These are phyloP conservation scores for Nothoprocta pentlandii DNA, from an alignment of 2,113 vertebrate genomes.

Conservation along the genomic window DNA sequence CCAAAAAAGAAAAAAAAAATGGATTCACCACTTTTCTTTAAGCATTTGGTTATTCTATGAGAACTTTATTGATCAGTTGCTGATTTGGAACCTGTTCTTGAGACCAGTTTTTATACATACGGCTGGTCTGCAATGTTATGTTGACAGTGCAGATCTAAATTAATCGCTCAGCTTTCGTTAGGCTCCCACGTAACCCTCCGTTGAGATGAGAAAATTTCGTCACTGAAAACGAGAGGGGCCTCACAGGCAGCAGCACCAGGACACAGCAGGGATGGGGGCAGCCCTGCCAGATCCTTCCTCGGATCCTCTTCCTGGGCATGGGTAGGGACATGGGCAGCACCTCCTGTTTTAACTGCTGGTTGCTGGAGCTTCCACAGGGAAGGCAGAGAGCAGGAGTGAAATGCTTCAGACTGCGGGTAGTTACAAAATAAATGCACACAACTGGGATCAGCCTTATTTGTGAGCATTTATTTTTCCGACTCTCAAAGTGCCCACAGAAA, in stretches of 20 bases:
- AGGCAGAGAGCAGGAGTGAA: background rate
- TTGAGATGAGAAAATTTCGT: background rate
- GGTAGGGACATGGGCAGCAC: background rate
- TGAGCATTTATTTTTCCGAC: background rate
- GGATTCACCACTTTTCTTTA: background rate
- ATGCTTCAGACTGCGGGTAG: background rate
- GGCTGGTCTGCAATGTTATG: background rate
- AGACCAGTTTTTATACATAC: background rate
- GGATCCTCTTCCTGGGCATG: background rate
- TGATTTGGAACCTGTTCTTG: background rate
- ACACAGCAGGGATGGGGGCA: too few relatives aligned
- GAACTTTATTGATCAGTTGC: background rate
- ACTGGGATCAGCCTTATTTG: background rate
- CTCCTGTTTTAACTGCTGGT: background rate
- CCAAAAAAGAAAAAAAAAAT: background rate
- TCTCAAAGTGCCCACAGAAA: background rate
- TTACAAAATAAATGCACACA: background rate
- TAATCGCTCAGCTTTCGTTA: background rate
- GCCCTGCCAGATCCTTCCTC: too few relatives aligned
- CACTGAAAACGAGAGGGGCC: background rate
- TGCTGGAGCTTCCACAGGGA: background rate
- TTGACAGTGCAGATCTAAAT: background rate
- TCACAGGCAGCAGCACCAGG: fast-evolving
- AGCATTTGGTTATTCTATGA: background rate
- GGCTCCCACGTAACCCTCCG: background rate